Conservation (phyloP, 2,113 vertebrate genomes). For the Arothron firmamentum region DNA sequence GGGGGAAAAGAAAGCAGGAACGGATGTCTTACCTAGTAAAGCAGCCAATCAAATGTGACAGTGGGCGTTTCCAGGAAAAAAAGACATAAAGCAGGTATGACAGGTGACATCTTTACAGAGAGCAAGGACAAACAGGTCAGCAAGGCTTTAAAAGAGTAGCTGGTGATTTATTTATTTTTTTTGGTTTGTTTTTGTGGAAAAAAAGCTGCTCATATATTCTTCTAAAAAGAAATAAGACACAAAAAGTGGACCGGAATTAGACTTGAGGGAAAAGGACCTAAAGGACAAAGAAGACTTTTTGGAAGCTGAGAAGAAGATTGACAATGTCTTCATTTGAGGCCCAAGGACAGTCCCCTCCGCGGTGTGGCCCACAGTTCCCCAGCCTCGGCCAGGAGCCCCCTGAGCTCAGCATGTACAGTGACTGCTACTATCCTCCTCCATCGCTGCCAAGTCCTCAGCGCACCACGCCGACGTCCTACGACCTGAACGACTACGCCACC, state of each 20-base stretch:
- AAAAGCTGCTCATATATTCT: too few relatives aligned
- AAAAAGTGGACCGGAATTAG: too few relatives aligned
- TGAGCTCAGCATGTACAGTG: conserved; percentile 91
- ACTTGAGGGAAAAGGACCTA: conserved; percentile 18
- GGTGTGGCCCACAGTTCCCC: conserved; percentile 95
- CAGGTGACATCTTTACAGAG: conserved; percentile 72
- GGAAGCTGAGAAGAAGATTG: conserved; percentile 50
- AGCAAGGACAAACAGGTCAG: conserved; percentile 63
- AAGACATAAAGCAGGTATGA: conserved; percentile 74
- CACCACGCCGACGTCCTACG: conserved; percentile 81
- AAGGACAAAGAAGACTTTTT: conserved; percentile 10
- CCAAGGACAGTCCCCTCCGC: conserved; percentile 84
- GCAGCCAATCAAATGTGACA: conserved; percentile 62
- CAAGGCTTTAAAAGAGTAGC: conserved; percentile 9
- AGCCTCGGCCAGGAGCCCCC: conserved; percentile 93
- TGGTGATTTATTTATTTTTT: too few relatives aligned
- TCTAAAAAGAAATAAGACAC: too few relatives aligned
- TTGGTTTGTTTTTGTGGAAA: too few relatives aligned
- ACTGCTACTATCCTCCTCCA: conserved; percentile 92
- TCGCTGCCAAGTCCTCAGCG: conserved; percentile 90
- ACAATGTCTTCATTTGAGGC: conserved; percentile 92
- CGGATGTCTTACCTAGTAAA: conserved; percentile 50
- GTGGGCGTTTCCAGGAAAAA: conserved; percentile 62
- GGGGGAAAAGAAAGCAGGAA: conserved; percentile 29
- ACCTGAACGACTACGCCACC: conserved; percentile 82